Conservation (phyloP, 2,113 vertebrate genomes). For the Oreochromis aureus region DNA sequence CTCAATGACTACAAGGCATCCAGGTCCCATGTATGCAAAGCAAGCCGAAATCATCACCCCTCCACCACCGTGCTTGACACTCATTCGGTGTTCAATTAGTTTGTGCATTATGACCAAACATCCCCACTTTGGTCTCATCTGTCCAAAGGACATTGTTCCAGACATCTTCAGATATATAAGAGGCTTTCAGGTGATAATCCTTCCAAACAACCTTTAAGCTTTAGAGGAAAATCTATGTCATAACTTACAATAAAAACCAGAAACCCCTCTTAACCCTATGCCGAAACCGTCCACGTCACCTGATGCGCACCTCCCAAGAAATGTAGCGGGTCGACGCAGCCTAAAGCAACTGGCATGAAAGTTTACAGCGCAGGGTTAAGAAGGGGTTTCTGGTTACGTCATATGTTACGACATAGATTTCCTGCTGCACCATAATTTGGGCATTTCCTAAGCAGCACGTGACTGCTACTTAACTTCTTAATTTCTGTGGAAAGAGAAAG, state of each 20-base stretch:
- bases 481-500: background rate
- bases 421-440: background rate
- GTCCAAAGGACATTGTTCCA: background rate
- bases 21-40: background rate
- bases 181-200: background rate
- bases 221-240: no score
- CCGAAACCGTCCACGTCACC: no score
- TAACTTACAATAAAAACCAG: no score
- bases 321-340: fast-evolving
- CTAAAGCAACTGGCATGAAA: background rate
- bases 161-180: background rate
- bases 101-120: background rate
- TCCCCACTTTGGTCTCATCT: background rate
- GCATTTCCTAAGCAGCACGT: background rate
- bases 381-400: background rate
- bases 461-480: background rate
- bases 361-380: background rate
- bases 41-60: background rate
- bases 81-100: background rate
- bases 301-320: background rate
- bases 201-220: background rate
- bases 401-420: background rate
- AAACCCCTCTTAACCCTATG: no score
- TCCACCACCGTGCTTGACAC: background rate
- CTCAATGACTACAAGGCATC: background rate